A percentile compares a stretch with the other conserved stretches of the same genome.
phyloP scores from a whole-genome alignment of 2,113 vertebrate genomes.

The Carettochelys insculpta region DNA sequence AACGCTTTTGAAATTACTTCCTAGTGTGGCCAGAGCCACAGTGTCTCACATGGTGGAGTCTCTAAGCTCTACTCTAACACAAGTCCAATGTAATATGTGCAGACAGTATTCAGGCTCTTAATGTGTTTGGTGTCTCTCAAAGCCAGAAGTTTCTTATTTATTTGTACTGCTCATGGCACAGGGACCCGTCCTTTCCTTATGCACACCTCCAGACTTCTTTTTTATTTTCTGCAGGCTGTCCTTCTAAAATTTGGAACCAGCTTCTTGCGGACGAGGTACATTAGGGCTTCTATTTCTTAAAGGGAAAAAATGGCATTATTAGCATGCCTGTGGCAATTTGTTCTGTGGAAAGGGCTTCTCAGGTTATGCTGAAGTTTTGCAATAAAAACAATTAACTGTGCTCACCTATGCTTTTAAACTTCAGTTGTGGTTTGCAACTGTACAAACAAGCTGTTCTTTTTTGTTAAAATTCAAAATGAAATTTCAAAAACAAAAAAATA shows the following conservation, averaged over 20 bases:
- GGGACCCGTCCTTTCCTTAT: background rate
- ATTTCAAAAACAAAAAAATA: background rate
- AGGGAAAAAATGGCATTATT: background rate
- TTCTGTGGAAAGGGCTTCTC: fast-evolving
- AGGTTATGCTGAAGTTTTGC: background rate
- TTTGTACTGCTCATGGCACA: background rate
- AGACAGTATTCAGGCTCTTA: background rate
- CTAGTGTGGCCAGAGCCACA: no score
- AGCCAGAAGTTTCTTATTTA: background rate
- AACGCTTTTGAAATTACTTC: no score
- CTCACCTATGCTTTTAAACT: background rate
- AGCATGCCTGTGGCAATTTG: background rate
- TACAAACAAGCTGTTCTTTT: background rate
- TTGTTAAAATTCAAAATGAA: background rate
- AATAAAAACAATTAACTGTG: background rate
- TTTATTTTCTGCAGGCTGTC: background rate
- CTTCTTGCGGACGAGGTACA: background rate
- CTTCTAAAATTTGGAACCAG: background rate
- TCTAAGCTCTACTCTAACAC: background rate
- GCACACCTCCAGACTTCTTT: background rate
- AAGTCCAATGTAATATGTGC: background rate
- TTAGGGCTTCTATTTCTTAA: background rate
- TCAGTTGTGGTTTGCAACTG: background rate
- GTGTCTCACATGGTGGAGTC: background rate
- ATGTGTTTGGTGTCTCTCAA: background rate